These are phyloP conservation scores for Tetrapedia diversipes DNA, from an alignment of 2,888 invertebrate species.

Conservation along the genomic window DNA sequence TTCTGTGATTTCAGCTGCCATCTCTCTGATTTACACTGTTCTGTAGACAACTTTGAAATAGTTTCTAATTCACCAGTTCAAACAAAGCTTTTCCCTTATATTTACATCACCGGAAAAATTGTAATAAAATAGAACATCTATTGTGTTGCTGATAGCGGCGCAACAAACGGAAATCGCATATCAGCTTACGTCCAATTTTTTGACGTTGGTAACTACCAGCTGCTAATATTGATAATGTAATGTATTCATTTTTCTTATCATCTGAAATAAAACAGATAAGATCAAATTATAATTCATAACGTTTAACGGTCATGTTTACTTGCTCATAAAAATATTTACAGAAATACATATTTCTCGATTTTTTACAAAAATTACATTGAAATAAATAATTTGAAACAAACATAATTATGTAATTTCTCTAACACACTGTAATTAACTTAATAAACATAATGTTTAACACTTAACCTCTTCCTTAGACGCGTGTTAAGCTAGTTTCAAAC, in stretches of 20 bases:
- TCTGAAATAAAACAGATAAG: constrained; percentile 14
- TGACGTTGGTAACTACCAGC: constrained; percentile 31
- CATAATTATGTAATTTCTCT: background rate
- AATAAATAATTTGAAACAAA: background rate
- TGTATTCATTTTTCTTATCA: constrained; percentile 8
- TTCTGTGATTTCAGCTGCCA: constrained; percentile 27
- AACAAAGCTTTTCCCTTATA: constrained; percentile 66
- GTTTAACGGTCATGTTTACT: background rate
- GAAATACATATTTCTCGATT: background rate
- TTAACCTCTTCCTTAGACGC: constrained; percentile 23
- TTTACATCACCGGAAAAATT: constrained; percentile 49
- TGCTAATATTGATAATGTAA: constrained; percentile 10
- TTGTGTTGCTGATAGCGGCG: constrained; percentile 9
- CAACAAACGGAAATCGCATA: constrained; percentile 47
- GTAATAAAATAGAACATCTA: constrained; percentile 8
- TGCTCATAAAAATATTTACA: background rate
- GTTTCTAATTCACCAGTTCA: constrained; percentile 56
- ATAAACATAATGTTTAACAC: background rate
- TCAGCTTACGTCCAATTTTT: constrained; percentile 20
- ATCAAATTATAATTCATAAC: background rate
- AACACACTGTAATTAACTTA: background rate
- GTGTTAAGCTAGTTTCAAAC: constrained; percentile 7
- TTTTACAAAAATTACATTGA: background rate
- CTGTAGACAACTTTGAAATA: constrained; percentile 46
- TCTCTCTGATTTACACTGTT: constrained; percentile 20